Percentiles rank a stretch among this genome's conserved stretches.
These are phyloP conservation scores for Promerops cafer DNA, from an alignment of 2,113 vertebrate species.

Conservation along the genomic window DNA sequence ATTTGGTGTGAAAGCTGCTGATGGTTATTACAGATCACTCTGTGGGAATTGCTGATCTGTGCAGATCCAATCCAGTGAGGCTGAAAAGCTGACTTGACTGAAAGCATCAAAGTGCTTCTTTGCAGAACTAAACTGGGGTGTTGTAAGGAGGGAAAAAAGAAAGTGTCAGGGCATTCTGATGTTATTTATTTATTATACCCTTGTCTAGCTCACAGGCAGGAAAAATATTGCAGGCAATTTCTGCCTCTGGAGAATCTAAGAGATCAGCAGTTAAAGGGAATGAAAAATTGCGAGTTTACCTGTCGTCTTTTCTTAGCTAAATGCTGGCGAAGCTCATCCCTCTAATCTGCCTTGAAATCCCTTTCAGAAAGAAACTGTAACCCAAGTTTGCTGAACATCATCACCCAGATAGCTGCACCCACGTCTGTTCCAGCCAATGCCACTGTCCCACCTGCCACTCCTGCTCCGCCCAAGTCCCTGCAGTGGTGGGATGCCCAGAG, in stretches of 20 bases:
- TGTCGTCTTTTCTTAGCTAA: neutral
- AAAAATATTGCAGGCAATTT: neutral
- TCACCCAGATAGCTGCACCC: constrained; percentile 74
- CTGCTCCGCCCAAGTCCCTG: constrained; percentile 65
- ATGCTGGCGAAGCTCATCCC: neutral
- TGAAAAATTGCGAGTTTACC: neutral
- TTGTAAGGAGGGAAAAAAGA: neutral
- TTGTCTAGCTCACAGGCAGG: neutral
- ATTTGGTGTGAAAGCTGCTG: neutral
- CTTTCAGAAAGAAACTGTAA: constrained; percentile 85
- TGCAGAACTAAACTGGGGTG: neutral
- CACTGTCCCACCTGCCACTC: constrained; percentile 58
- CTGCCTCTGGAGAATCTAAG: neutral
- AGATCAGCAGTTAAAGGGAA: neutral
- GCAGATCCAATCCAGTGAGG: neutral
- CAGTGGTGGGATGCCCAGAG: constrained; percentile 86
- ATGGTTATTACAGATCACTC: neutral
- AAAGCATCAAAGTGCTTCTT: neutral
- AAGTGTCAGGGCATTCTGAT: neutral
- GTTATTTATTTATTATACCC: neutral
- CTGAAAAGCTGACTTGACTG: neutral
- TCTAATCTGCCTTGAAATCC: neutral
- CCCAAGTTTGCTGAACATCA: constrained; percentile 83
- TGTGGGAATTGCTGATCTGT: neutral
- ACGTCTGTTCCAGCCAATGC: constrained; percentile 73